Percentiles rank a stretch among this genome's conserved stretches.
Evolutionary conservation across 2,888 invertebrate species (phyloP).

Genomic region (Julus scandinavius): DNA sequence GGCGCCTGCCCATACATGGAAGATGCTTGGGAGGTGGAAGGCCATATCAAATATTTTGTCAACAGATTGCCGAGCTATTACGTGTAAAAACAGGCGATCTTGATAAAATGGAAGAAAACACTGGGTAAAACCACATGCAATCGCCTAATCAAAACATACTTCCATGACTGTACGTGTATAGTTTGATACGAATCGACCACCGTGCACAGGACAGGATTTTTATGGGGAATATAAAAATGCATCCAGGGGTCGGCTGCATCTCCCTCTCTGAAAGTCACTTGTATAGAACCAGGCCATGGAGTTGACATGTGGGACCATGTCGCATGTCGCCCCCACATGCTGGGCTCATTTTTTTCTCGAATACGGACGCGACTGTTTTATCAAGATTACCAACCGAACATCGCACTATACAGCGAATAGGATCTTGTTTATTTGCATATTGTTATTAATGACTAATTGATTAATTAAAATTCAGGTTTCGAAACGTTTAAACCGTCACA

Average conservation of each 20-base stretch:
- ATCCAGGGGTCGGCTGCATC: neutral
- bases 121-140: neutral
- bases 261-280: neutral
- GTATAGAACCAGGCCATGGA: neutral
- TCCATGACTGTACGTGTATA: too few species aligned
- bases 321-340: slow-evolving; percentile 12
- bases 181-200: neutral
- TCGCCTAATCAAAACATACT: neutral
- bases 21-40: slow-evolving; percentile 28
- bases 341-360: neutral
- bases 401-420: neutral
- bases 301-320: neutral
- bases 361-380: neutral
- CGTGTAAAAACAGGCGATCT: neutral
- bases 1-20: slow-evolving; percentile 25
- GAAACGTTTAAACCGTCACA: too few species aligned
- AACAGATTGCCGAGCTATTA: neutral
- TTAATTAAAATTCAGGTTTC: too few species aligned
- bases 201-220: neutral
- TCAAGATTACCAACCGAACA: neutral
- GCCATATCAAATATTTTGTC: neutral
- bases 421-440: neutral
- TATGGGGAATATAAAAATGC: neutral
- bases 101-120: neutral
- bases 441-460: neutral